Base-by-base conservation (phyloP, 2,113 vertebrate genomes). In the Redunca redunca region DNA sequence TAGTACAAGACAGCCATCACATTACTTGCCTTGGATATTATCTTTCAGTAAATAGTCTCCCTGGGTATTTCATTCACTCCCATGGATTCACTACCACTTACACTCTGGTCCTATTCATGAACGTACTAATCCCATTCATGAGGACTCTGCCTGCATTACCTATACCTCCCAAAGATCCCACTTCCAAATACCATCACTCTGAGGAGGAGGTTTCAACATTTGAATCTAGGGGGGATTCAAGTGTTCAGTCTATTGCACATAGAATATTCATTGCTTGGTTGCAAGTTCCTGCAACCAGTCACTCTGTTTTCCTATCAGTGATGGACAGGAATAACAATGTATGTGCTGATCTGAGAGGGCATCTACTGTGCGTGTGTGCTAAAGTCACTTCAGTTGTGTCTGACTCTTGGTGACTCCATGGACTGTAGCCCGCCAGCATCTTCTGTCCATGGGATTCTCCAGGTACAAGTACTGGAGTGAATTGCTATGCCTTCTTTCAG, bases 381-480 rank as follows among this genome's bases (percentile, higher is more conserved):
- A 71, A 23, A 23, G n/a, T 40, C 67, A 40, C 2, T 71, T 23
- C n/a, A 40, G 5, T 23, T 0, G 0, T 3, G 5, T 23, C 67
- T 71, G 67, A 71, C 19, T 71, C n/a, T 71, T 71, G 36, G 19
- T 71, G n/a, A 40, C 19, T 10, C 67, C 1, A 23, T 12, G n/a
- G 5, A 21, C 67, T 71, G 10, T 71, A 40, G 67, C 5, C n/a
- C 0, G 0, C 10, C n/a, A 71, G 19, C n/a, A 71, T 40, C n/a
- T 40, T 71, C n/a, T 40, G 10, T 71, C 67, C 9, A 23, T 71
- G 67, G n/a, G 67, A 36, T 40, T 40, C n/a, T 71, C 67, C 19
- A 71, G 67, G 67, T 40, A 40, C 5, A 12, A 40, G 67, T 23
- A 40, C 67, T 71, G n/a, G 67, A 40, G 5, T 40, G 67, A 71